Conservation (phyloP, 2,888 invertebrate species). For the Tinea pellionella region DNA sequence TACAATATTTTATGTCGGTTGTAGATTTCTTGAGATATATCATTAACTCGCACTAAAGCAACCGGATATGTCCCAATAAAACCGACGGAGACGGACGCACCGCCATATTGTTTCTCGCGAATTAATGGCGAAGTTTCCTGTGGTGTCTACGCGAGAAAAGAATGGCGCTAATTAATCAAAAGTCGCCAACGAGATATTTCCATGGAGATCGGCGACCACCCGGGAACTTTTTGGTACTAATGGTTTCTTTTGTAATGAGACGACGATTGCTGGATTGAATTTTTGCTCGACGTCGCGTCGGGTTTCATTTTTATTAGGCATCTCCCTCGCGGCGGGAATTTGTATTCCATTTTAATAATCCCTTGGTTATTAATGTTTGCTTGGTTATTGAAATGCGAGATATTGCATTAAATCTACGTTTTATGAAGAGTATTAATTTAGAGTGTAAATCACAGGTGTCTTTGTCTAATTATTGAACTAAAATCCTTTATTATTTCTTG, state of each 20-base stretch:
- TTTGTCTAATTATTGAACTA: too few relatives aligned
- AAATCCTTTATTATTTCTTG: too few relatives aligned
- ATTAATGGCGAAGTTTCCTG: constrained; percentile 49
- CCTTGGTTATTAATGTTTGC: constrained; percentile 45
- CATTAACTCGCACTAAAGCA: constrained; percentile 21
- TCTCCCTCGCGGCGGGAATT: constrained; percentile 25
- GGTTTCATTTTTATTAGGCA: constrained; percentile 36
- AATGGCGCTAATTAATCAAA: constrained; percentile 68
- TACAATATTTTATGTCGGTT: background rate
- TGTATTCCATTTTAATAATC: constrained; percentile 25
- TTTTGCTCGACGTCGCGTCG: constrained; percentile 40
- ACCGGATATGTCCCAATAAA: constrained; percentile 51
- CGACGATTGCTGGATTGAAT: constrained; percentile 47
- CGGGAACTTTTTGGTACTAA: constrained; percentile 41
- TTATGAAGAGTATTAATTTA: background rate
- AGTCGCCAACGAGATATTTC: constrained; percentile 59
- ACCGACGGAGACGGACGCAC: background rate
- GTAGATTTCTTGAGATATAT: background rate
- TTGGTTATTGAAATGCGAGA: constrained; percentile 16
- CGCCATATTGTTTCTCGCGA: constrained; percentile 55
- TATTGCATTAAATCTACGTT: background rate
- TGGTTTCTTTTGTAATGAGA: constrained; percentile 51
- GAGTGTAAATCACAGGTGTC: too few relatives aligned
- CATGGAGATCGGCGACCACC: constrained; percentile 55
- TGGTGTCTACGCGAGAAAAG: constrained; percentile 50